A percentile compares a stretch with the other conserved stretches of the same genome.
These are phyloP conservation scores for Cosmopolites sordidus DNA, from an alignment of 2,888 invertebrate genomes.

Conservation along the genomic window DNA sequence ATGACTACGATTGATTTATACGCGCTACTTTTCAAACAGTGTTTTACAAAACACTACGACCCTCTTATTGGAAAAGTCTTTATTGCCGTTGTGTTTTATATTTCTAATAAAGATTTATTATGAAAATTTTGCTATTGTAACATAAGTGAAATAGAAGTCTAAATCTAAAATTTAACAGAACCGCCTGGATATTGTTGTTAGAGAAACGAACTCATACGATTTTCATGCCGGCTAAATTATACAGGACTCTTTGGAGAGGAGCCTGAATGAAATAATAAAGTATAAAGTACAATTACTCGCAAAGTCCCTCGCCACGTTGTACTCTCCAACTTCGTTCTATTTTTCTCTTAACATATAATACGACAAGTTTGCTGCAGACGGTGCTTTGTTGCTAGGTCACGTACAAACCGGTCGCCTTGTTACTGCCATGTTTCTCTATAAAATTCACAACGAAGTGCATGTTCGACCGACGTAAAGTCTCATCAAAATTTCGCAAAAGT, in stretches of 20 bases:
- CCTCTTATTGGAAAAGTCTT: too few species aligned
- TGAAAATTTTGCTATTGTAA: too few species aligned
- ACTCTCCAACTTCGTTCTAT: slow-evolving; percentile 12
- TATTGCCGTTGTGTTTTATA: too few species aligned
- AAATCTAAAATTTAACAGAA: too few species aligned
- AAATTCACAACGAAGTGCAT: slow-evolving; percentile 22
- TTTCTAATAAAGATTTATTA: too few species aligned
- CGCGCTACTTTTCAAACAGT: too few species aligned
- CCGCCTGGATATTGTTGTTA: too few species aligned
- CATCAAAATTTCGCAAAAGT: slow-evolving; percentile 23
- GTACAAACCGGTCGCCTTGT: slow-evolving; percentile 20
- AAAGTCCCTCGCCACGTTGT: slow-evolving; percentile 5
- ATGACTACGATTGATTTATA: too few species aligned
- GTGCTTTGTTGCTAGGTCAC: slow-evolving; percentile 25
- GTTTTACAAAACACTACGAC: too few species aligned
- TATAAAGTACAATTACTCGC: slow-evolving; percentile 1
- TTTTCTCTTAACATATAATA: slow-evolving; percentile 20
- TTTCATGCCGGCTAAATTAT: background rate
- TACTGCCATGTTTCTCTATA: slow-evolving; percentile 18
- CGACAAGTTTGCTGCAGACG: slow-evolving; percentile 17
- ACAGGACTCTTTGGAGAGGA: background rate
- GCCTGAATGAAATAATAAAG: background rate
- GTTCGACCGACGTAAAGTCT: slow-evolving; percentile 17
- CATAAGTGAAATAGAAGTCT: too few species aligned
- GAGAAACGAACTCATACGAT: too few species aligned